These are phyloP conservation scores for Drusus annulatus DNA, from an alignment of 1,140 invertebrate genomes.

Conservation along the genomic window DNA sequence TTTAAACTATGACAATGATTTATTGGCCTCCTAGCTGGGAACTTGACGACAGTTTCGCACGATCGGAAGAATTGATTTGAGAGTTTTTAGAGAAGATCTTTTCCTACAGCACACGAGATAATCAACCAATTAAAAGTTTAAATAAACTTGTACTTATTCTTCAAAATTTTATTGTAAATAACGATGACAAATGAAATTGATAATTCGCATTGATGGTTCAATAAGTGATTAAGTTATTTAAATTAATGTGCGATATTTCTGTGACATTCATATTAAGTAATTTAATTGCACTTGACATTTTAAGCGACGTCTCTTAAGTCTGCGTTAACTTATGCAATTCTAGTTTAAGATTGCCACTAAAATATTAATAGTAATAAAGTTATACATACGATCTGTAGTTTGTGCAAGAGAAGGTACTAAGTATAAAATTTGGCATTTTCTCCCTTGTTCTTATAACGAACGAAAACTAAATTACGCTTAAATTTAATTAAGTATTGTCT, in stretches of 20 bases:
- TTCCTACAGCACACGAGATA: too few relatives aligned
- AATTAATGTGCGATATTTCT: conserved; percentile 9
- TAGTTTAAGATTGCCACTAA: not conserved
- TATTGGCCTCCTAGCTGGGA: conserved; percentile 19
- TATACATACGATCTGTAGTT: not conserved
- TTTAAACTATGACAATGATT: conserved; percentile 26
- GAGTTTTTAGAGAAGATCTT: not conserved
- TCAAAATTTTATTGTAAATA: too few relatives aligned
- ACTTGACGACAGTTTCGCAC: not conserved
- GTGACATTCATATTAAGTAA: conserved; percentile 13
- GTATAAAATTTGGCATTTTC: conserved; percentile 25
- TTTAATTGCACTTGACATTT: conserved; percentile 36
- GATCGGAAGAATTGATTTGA: conserved; percentile 11
- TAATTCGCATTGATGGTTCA: too few relatives aligned
- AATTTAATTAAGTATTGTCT: conserved; percentile 18
- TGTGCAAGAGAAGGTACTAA: conserved; percentile 28
- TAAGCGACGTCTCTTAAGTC: conserved; percentile 8
- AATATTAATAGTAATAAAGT: not conserved
- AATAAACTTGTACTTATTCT: too few relatives aligned
- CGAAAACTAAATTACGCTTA: not conserved
- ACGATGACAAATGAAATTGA: too few relatives aligned
- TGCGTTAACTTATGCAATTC: not conserved
- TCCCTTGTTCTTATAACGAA: conserved; percentile 15
- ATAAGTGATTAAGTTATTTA: not conserved
- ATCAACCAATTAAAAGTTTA: too few relatives aligned